Evolutionary conservation across 2,113 vertebrate genomes (phyloP).

Genomic region (Heterotis niloticus): DNA sequence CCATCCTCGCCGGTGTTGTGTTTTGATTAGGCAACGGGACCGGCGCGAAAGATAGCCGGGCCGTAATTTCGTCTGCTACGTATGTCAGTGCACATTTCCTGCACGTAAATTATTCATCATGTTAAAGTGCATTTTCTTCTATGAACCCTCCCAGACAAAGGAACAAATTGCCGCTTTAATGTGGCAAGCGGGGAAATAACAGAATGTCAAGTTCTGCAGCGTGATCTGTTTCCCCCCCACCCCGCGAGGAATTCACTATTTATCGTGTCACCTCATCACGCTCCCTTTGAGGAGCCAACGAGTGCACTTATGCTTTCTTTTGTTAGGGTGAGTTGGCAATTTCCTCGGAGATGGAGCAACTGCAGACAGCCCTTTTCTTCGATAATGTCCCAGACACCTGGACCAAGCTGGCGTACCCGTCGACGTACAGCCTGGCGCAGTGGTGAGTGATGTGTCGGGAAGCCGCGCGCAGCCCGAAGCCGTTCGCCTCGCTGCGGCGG

Average conservation of each 20-base stretch:
- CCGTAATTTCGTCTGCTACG: neutral
- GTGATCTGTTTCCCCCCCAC: conserved; percentile 66
- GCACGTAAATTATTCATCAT: conserved; percentile 9
- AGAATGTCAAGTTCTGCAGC: conserved; percentile 49
- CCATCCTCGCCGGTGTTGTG: neutral
- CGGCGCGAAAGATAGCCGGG: neutral
- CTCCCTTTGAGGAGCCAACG: conserved; percentile 75
- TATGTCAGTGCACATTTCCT: conserved; percentile 10
- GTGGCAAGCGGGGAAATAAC: conserved; percentile 22
- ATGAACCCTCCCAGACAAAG: conserved; percentile 15
- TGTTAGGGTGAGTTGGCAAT: conserved; percentile 92
- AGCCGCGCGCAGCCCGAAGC: neutral
- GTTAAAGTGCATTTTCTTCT: conserved; percentile 8
- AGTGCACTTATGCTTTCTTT: conserved; percentile 95
- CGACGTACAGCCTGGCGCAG: conserved; percentile 72
- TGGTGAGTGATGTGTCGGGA: conserved; percentile 68
- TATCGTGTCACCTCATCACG: conserved; percentile 93
- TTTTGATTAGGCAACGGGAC: conserved; percentile 11
- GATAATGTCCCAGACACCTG: conserved; percentile 86
- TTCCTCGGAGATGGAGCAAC: conserved; percentile 87
- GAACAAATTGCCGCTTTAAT: neutral
- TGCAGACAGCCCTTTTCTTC: conserved; percentile 86
- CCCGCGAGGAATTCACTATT: conserved; percentile 69
- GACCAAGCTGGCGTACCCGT: conserved; percentile 83
- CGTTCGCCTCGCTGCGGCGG: neutral